phyloP scores from a whole-genome alignment of 2,113 vertebrate species.

The Apteryx owenii region DNA sequence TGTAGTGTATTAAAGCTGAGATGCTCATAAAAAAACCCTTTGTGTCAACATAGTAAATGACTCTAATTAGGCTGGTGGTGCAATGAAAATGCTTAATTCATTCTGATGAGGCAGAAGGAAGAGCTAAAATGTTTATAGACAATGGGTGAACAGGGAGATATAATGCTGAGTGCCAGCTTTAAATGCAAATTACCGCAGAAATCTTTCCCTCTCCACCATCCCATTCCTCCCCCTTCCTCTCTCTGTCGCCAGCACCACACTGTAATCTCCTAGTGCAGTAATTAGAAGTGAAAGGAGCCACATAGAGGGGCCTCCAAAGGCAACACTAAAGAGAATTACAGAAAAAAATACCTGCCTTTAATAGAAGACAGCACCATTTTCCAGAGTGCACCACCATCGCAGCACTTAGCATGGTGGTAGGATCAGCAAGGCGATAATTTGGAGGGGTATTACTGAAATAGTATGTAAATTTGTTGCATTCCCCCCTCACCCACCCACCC shows the following conservation, averaged over 20 bases:
- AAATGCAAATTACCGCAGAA: slow-evolving; percentile 77
- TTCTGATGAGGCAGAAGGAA: slow-evolving; percentile 79
- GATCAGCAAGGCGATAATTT: slow-evolving; percentile 15
- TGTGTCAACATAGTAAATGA: slow-evolving; percentile 80
- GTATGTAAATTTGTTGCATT: slow-evolving; percentile 18
- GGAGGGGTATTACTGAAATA: slow-evolving; percentile 29
- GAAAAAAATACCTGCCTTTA: slow-evolving; percentile 66
- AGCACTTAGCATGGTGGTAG: slow-evolving; percentile 1
- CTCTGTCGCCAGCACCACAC: slow-evolving; percentile 65
- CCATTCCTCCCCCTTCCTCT: slow-evolving; percentile 62
- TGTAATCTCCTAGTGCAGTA: slow-evolving; percentile 72
- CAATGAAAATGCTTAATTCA: slow-evolving; percentile 77
- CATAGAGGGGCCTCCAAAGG: slow-evolving; percentile 65
- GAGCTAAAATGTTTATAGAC: slow-evolving; percentile 80
- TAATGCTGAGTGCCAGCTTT: slow-evolving; percentile 79
- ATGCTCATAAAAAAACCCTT: slow-evolving; percentile 74
- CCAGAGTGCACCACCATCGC: slow-evolving; percentile 14
- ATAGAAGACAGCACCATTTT: slow-evolving; percentile 52
- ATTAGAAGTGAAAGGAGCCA: slow-evolving; percentile 74
- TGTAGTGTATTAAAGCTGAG: slow-evolving; percentile 74
- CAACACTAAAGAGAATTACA: slow-evolving; percentile 65
- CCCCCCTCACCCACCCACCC: too few relatives aligned
- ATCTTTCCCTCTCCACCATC: slow-evolving; percentile 72
- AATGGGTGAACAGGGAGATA: slow-evolving; percentile 80
- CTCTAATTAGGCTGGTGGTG: slow-evolving; percentile 77